phyloP scores from a whole-genome alignment of 2,113 vertebrate genomes.

The Dryoscopus gambensis region DNA sequence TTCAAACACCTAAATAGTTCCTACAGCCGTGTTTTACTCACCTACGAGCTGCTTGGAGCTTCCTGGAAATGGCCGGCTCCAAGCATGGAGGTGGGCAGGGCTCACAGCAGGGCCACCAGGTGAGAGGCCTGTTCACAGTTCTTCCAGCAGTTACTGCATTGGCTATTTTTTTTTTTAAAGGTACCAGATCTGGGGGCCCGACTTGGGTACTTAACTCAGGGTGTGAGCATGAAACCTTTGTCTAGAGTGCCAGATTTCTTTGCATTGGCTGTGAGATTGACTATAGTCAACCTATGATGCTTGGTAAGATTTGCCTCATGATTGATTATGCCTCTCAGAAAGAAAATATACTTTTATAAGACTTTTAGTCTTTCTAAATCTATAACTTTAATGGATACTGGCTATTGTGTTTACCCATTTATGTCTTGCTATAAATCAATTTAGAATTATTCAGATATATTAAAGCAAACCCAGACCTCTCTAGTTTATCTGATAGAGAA shows the following conservation, averaged over 20 bases:
- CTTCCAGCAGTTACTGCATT: fast-evolving
- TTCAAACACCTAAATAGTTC: not conserved
- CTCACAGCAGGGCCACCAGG: not conserved
- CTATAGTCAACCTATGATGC: fast-evolving
- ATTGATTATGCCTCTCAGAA: not conserved
- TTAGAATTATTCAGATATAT: not conserved
- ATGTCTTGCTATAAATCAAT: not conserved
- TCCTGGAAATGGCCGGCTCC: not conserved
- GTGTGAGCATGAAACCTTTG: fast-evolving
- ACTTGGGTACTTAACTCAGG: fast-evolving
- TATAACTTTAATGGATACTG: not conserved
- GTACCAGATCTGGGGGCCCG: not conserved
- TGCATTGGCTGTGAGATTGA: not conserved
- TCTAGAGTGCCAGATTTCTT: not conserved
- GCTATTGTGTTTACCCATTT: not conserved
- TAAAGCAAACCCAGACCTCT: not conserved
- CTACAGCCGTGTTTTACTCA: not conserved
- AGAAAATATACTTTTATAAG: not conserved
- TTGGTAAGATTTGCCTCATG: not conserved
- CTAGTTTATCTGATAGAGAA: not conserved
- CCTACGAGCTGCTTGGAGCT: not conserved
- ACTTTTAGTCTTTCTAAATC: not conserved
- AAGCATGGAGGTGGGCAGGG: not conserved
- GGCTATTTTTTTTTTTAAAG: not conserved
- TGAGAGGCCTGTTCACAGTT: fast-evolving